Evolutionary conservation across 1,140 invertebrate genomes (phyloP), one percentile per base, ranked within the genome.

Genomic region (Heliconius hewitsoni): DNA sequence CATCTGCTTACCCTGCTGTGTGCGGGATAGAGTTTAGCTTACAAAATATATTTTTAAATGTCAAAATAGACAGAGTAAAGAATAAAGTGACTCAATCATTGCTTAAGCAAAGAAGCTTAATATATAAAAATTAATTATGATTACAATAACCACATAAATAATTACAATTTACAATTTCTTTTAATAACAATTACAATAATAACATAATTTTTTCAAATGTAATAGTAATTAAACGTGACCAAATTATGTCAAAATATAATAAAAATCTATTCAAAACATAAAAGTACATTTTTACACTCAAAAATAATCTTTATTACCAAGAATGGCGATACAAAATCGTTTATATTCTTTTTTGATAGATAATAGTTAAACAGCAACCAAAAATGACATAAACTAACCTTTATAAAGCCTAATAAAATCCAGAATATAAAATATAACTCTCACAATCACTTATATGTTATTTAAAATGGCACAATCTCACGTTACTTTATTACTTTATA

Each of bases 351-450:
- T 66, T 66, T 66, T 30, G 0, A 66, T 9, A 66, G 60, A 27
- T 66, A 66, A 30, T 66, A 30, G 27, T 16, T 30, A 30, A 66
- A 66, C 13, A 3, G 13, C 27, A 27, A 66, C 1, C 27, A 66
- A 42, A 74, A 73, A 78, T 73, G 19, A 71, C n/a, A 18, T 66
- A 76, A 80, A 76, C 78, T 27, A 60, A 80, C 78, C 78, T 80
- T 76, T 66, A 34, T 73, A 37, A 3, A 27, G 71, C 50, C n/a
- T 42, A 71, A 70, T 8, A 46, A 70, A 70, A 70, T 76, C 39
- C 74, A 60, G 30, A 71, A 3, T 30, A 76, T 19, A 60, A 76
- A 46, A 52, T 57, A 66, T 66, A 57, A 4, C 52, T 37, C 23
- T 23, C 77, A 78, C 34, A 23, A 66, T 30, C 77, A 73, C 60